A percentile compares a stretch with the other conserved stretches of the same genome.
phyloP scores from a whole-genome alignment of 2,113 vertebrate species.

The Prunella himalayana region DNA sequence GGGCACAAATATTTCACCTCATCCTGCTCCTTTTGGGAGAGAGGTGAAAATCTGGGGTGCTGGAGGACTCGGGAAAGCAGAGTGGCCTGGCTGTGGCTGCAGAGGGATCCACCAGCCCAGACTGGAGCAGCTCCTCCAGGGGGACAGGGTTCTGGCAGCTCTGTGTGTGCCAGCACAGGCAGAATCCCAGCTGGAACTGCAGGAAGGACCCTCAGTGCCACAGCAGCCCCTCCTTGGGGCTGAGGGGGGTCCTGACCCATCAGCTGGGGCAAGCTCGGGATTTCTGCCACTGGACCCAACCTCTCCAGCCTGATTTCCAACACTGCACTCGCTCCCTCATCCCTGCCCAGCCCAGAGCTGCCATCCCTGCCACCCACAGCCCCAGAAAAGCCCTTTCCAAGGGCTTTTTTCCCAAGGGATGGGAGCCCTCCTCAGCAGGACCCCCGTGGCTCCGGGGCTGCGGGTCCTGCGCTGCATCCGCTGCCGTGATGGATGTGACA shows the following conservation, averaged over 20 bases:
- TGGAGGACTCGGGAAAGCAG: background rate
- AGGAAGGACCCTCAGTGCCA: background rate
- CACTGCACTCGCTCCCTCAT: background rate
- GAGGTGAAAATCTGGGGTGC: background rate
- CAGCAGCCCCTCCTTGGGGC: background rate
- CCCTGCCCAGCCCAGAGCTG: background rate
- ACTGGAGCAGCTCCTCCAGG: background rate
- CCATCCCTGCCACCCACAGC: background rate
- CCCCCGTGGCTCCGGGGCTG: background rate
- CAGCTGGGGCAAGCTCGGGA: no score
- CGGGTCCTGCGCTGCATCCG: background rate
- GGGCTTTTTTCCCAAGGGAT: background rate
- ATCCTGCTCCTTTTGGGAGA: background rate
- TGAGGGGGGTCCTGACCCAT: no score
- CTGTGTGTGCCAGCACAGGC: background rate
- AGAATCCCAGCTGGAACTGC: accelerated
- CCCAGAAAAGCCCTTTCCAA: background rate
- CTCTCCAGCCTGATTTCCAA: background rate
- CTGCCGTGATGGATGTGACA: slow-evolving; percentile 23
- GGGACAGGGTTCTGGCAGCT: background rate
- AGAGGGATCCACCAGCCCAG: accelerated
- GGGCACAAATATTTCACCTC: background rate
- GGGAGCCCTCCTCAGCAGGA: background rate
- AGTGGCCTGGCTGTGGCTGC: background rate
- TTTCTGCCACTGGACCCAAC: background rate